phyloP scores from a whole-genome alignment of 2,797 vertebrate species.

The Xenops minutus region DNA sequence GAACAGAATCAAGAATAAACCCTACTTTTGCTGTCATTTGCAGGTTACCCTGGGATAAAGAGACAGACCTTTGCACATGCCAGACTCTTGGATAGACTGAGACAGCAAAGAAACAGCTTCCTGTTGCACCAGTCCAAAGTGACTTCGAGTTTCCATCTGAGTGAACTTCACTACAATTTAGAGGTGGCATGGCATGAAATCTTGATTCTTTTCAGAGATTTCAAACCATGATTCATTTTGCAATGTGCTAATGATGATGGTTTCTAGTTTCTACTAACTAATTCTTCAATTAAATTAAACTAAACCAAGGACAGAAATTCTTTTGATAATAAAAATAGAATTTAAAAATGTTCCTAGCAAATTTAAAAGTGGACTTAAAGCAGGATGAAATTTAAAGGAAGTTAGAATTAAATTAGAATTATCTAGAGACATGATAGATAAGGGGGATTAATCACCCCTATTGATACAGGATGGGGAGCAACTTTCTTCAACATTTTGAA shows the following conservation, averaged over 20 bases:
- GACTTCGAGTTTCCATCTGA: neutral
- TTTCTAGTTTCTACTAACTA: neutral
- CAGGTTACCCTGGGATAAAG: neutral
- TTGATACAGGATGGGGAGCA: neutral
- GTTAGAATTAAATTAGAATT: neutral
- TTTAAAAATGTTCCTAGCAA: neutral
- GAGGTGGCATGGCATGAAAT: neutral
- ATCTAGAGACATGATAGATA: neutral
- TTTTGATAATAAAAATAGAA: neutral
- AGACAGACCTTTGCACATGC: accelerated
- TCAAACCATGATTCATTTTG: neutral
- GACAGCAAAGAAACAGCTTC: neutral
- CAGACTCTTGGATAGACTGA: neutral
- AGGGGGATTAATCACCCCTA: neutral
- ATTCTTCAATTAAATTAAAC: neutral
- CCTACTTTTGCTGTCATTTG: neutral
- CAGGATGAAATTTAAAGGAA: neutral
- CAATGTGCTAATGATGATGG: neutral
- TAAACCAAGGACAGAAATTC: neutral
- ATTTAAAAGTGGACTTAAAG: neutral
- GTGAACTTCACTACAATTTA: neutral
- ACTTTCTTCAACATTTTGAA: neutral
- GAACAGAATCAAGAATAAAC: neutral
- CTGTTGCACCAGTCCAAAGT: neutral
- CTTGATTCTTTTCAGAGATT: neutral